Evolutionary conservation across 2,113 vertebrate genomes (phyloP).

Genomic region (Charina bottae): DNA sequence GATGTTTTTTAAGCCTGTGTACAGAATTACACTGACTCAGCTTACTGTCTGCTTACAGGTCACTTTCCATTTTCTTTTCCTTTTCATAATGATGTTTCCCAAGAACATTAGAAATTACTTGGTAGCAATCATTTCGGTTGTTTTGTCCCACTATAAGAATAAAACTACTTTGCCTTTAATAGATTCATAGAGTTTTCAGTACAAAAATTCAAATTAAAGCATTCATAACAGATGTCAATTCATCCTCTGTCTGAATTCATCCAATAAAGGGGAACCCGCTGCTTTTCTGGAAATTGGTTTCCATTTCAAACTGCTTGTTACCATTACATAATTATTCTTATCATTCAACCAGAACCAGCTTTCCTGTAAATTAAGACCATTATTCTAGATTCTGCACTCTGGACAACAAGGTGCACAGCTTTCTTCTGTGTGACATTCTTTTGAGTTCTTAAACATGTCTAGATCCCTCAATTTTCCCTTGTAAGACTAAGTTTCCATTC

Average conservation of each 20-base stretch:
- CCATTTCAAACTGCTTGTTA: background rate
- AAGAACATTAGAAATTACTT: constrained; percentile 37
- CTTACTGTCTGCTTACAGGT: constrained; percentile 3
- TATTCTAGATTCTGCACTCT: background rate
- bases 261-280: background rate
- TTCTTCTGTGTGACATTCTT: background rate
- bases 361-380: background rate
- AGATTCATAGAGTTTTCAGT: background rate
- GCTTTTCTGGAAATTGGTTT: background rate
- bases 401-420: background rate
- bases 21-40: background rate
- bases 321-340: background rate
- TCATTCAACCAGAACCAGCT: background rate
- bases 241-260: background rate
- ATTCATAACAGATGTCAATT: background rate
- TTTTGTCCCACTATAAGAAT: background rate
- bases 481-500: background rate
- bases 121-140: constrained; percentile 8
- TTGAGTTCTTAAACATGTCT: background rate
- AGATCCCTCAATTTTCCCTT: background rate
- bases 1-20: background rate
- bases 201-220: background rate
- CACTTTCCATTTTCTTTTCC: background rate
- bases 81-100: constrained; percentile 17
- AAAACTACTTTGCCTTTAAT: background rate